phyloP scores from a whole-genome alignment of 2,113 vertebrate species.

The Microtus richardsoni region DNA sequence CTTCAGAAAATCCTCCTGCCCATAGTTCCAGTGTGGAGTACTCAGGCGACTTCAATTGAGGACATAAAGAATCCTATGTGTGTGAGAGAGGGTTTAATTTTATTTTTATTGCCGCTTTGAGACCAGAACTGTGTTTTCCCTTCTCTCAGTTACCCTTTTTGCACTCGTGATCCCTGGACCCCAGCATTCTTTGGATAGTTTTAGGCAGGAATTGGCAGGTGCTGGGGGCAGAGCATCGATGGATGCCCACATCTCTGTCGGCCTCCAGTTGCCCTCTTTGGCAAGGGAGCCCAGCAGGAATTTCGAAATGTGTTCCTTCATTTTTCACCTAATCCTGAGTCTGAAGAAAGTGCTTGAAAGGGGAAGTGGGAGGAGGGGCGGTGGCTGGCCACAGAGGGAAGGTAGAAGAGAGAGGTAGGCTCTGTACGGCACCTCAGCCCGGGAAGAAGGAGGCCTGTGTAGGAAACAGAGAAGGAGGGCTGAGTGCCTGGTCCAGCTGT shows the following conservation, averaged over 20 bases:
- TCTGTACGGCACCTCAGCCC: background rate
- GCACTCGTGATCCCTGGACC: constrained; percentile 66
- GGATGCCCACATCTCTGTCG: background rate
- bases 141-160: constrained; percentile 77
- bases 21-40: constrained; percentile 81
- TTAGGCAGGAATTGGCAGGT: constrained; percentile 69
- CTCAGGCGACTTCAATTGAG: constrained; percentile 79
- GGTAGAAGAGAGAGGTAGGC: background rate
- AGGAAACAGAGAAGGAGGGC: background rate
- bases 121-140: constrained; percentile 79
- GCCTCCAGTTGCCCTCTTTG: constrained; percentile 41
- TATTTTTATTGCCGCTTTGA: constrained; percentile 79
- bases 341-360: background rate
- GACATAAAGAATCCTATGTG: constrained; percentile 78
- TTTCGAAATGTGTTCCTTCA: background rate
- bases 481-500: background rate
- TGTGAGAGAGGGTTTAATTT: constrained; percentile 74
- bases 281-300: background rate
- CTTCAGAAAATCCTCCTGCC: constrained; percentile 77
- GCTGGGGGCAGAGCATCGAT: background rate
- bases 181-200: constrained; percentile 64
- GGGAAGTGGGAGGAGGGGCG: background rate
- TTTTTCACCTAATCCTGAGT: background rate
- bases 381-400: background rate
- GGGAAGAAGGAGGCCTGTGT: background rate